Evolutionary conservation across 2,888 invertebrate genomes (phyloP).

Genomic region (Eudiplozoon nipponicum): DNA sequence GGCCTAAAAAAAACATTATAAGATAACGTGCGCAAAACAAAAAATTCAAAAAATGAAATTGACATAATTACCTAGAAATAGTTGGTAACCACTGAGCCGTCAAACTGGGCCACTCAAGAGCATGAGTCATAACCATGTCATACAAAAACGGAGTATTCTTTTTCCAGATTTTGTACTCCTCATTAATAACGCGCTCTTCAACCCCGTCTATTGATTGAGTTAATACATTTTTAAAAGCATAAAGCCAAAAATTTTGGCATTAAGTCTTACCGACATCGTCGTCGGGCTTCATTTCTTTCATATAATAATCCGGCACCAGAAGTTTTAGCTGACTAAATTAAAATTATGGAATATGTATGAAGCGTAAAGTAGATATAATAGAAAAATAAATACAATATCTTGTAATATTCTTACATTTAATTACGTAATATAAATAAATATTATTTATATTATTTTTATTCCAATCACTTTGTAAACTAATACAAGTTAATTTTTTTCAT

Average conservation of each 20-base stretch:
- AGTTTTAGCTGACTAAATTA: neutral
- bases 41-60: neutral
- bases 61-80: conserved; percentile 42
- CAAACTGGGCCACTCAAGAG: conserved; percentile 88
- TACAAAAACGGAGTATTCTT: conserved; percentile 97
- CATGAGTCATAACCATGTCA: conserved; percentile 77
- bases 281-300: neutral
- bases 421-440: too few relatives aligned
- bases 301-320: neutral
- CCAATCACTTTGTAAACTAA: too few relatives aligned
- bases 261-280: neutral
- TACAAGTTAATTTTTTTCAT: too few relatives aligned
- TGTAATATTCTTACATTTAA: too few relatives aligned
- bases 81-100: conserved; percentile 99
- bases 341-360: too few relatives aligned
- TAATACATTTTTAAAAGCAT: too few relatives aligned
- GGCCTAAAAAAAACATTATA: conserved; percentile 31
- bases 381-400: too few relatives aligned
- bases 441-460: too few relatives aligned
- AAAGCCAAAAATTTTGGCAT: conserved; percentile 18
- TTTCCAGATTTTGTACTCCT: conserved; percentile 99
- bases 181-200: conserved; percentile 89
- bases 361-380: too few relatives aligned
- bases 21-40: conserved; percentile 3
- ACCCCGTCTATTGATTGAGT: too few relatives aligned